phyloP scores from a whole-genome alignment of 2,797 vertebrate species.

The Danio jaintianensis region DNA sequence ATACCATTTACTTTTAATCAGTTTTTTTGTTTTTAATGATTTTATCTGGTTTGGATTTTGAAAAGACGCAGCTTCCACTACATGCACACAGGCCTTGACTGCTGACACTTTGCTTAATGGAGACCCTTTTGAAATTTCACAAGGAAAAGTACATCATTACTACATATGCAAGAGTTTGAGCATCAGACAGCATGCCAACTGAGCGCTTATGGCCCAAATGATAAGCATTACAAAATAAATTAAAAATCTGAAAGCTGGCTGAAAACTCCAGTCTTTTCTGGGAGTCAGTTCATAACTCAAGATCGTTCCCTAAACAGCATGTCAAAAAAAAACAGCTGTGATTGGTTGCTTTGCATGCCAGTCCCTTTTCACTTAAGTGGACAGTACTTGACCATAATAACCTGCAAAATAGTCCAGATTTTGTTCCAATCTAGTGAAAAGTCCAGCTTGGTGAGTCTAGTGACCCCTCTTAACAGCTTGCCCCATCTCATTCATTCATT shows the following conservation, averaged over 20 bases:
- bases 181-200: background rate
- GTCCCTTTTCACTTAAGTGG: background rate
- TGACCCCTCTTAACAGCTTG: slow-evolving; percentile 34
- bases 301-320: background rate
- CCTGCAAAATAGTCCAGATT: slow-evolving; percentile 3
- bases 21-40: background rate
- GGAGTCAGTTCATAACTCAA: background rate
- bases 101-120: background rate
- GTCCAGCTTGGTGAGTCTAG: slow-evolving; percentile 4
- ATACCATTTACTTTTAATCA: too few relatives aligned
- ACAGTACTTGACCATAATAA: background rate
- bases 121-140: background rate
- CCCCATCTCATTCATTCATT: too few relatives aligned
- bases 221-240: background rate
- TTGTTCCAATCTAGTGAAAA: background rate
- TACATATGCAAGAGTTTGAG: background rate
- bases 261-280: background rate
- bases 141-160: too few relatives aligned
- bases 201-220: background rate
- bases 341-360: slow-evolving; percentile 15
- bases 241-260: background rate
- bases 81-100: background rate
- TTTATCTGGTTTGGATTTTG: background rate
- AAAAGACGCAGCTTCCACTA: background rate
- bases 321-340: background rate